Evolutionary conservation across 2,888 invertebrate genomes (phyloP).

Genomic region (Agrotis exclamationis): DNA sequence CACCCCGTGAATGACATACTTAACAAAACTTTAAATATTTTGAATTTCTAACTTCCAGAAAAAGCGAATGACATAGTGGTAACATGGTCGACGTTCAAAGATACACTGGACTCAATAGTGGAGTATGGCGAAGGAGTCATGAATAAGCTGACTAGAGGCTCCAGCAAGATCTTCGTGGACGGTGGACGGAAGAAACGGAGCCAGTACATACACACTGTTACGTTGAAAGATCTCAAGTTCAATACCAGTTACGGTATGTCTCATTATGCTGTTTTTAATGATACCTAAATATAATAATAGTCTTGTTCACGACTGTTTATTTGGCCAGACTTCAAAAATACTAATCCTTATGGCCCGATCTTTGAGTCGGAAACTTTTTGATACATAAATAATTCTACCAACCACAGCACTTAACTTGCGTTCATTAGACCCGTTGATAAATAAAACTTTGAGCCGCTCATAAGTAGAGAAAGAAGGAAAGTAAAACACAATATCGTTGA

Average conservation of each 20-base stretch:
- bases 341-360: background rate
- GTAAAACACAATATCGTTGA: too few relatives aligned
- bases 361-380: background rate
- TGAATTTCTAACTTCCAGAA: slow-evolving; percentile 79
- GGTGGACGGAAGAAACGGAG: slow-evolving; percentile 92
- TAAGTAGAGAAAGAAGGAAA: too few relatives aligned
- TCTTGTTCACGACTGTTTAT: too few relatives aligned
- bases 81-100: slow-evolving; percentile 96
- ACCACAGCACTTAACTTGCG: background rate
- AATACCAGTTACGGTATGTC: slow-evolving; percentile 92
- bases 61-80: slow-evolving; percentile 88
- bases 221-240: slow-evolving; percentile 91
- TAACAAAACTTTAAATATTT: background rate
- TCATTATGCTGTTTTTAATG: background rate
- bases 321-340: too few relatives aligned
- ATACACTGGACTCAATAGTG: slow-evolving; percentile 93
- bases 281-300: too few relatives aligned
- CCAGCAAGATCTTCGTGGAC: slow-evolving; percentile 93
- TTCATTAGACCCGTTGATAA: background rate
- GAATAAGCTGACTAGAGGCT: slow-evolving; percentile 90
- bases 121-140: slow-evolving; percentile 94
- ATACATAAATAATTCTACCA: background rate
- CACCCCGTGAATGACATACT: too few relatives aligned
- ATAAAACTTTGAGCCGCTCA: too few relatives aligned
- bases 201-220: slow-evolving; percentile 95